A percentile compares a stretch with the other conserved stretches of the same genome.
These are phyloP conservation scores for Aproaerema taeniolella DNA, from an alignment of 2,888 invertebrate species.

Conservation along the genomic window DNA sequence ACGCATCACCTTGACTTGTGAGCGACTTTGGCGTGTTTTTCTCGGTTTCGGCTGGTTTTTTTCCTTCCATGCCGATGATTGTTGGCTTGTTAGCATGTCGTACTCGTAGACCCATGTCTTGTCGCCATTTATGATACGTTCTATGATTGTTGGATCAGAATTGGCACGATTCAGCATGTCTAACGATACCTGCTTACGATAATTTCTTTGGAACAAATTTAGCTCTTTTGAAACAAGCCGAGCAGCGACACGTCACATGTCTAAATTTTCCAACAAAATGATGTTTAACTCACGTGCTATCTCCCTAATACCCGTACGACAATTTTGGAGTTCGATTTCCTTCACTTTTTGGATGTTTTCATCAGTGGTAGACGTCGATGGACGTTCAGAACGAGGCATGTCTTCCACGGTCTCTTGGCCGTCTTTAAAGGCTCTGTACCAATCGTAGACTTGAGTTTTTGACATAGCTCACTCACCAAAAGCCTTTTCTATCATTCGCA, in stretches of 20 bases:
- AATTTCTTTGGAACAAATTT: conserved; percentile 9
- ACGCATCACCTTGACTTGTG: conserved; percentile 16
- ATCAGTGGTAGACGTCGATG: too few species aligned
- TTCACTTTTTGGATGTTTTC: conserved; percentile 17
- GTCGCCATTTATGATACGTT: conserved; percentile 22
- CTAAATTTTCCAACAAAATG: conserved; percentile 19
- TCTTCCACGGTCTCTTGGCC: too few species aligned
- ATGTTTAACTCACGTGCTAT: conserved; percentile 16
- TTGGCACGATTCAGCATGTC: conserved; percentile 18
- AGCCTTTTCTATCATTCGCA: too few species aligned
- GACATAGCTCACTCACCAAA: conserved; percentile 18
- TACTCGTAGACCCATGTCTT: conserved; percentile 21
- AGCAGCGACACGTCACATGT: conserved; percentile 23
- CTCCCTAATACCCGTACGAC: conserved; percentile 11
- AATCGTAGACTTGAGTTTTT: conserved; percentile 18
- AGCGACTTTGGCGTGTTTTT: conserved; percentile 18
- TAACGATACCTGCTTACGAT: conserved; percentile 1
- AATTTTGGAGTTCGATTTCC: conserved; percentile 13
- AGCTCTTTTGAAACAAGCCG: conserved; percentile 20
- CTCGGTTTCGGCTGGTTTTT: conserved; percentile 18
- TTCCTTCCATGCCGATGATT: conserved; percentile 19
- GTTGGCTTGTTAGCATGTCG: conserved; percentile 18
- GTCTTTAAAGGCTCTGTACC: conserved; percentile 19
- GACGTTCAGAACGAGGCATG: too few species aligned
- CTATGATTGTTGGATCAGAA: conserved; percentile 21